A percentile compares a stretch with the other conserved stretches of the same genome.
Conservation (phyloP, 2,888 invertebrate species). For the Stramonita haemastoma region DNA sequence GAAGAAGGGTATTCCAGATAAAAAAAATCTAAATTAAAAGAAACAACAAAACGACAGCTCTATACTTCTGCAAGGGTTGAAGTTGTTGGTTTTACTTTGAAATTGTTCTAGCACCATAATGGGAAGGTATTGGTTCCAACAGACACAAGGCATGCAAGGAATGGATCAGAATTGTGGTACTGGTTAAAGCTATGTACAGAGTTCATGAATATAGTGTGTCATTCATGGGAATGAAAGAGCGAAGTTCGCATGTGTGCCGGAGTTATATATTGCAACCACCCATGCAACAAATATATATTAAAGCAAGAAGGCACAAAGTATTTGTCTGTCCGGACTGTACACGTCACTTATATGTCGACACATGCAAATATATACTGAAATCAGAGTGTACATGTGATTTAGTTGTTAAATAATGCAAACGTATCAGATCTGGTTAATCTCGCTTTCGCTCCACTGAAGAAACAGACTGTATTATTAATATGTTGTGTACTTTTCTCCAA, state of each 20-base stretch:
- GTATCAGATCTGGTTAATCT: no score
- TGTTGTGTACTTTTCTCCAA: no score
- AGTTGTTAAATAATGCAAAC: no score
- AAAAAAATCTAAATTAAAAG: background rate
- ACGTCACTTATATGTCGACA: no score
- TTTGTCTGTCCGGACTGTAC: background rate
- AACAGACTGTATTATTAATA: background rate
- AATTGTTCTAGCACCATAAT: slow-evolving; percentile 11
- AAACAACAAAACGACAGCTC: background rate
- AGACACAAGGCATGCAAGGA: background rate
- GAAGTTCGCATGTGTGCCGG: background rate
- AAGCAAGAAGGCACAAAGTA: background rate
- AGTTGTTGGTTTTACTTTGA: no score
- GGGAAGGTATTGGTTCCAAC: background rate
- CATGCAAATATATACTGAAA: no score
- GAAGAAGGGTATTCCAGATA: background rate
- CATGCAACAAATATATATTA: background rate
- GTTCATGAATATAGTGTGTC: background rate
- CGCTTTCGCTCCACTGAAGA: background rate
- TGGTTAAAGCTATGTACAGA: slow-evolving; percentile 22
- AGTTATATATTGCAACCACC: slow-evolving; percentile 30
- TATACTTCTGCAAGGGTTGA: background rate
- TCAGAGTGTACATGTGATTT: no score
- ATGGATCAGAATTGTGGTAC: background rate
- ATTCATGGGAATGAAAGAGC: background rate